phyloP scores from a whole-genome alignment of 2,797 vertebrate species.

The Champsocephalus gunnari region DNA sequence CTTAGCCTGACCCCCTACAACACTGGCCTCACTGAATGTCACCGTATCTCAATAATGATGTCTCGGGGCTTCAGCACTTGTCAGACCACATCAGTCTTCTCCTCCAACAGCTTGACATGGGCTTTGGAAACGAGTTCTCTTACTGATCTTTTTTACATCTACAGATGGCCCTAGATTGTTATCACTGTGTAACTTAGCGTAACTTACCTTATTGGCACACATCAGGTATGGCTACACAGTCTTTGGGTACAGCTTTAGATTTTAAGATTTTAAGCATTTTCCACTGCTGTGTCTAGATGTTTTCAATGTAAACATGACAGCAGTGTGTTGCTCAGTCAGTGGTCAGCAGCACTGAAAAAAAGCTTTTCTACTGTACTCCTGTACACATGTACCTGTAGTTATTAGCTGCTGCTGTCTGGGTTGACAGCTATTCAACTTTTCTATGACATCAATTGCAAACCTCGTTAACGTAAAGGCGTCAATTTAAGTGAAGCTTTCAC shows the following conservation, averaged over 20 bases:
- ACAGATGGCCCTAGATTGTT: slow-evolving; percentile 38
- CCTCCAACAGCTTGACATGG: slow-evolving; percentile 27
- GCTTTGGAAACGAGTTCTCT: slow-evolving; percentile 30
- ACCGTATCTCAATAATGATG: slow-evolving; percentile 60
- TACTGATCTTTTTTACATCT: slow-evolving; percentile 18
- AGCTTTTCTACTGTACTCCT: neutral
- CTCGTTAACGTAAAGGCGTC: neutral
- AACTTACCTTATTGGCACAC: slow-evolving; percentile 18
- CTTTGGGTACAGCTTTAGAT: no score
- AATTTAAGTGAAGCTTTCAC: neutral
- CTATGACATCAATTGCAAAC: neutral
- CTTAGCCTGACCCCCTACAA: slow-evolving; percentile 45
- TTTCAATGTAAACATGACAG: slow-evolving; percentile 18
- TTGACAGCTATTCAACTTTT: slow-evolving; percentile 5
- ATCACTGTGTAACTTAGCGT: slow-evolving; percentile 16
- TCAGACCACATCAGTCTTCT: slow-evolving; percentile 48
- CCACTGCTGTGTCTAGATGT: slow-evolving; percentile 5
- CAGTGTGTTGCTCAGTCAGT: neutral
- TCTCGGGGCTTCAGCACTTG: slow-evolving; percentile 37
- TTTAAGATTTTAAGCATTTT: slow-evolving; percentile 29
- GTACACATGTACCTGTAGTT: neutral
- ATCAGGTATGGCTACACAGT: neutral
- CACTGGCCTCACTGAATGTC: slow-evolving; percentile 46
- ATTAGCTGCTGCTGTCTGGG: neutral
- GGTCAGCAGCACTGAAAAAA: slow-evolving; percentile 20